Percentiles rank a stretch among this genome's conserved stretches.
Conservation (phyloP, 2,888 invertebrate genomes). For the Oscheius sp. region DNA sequence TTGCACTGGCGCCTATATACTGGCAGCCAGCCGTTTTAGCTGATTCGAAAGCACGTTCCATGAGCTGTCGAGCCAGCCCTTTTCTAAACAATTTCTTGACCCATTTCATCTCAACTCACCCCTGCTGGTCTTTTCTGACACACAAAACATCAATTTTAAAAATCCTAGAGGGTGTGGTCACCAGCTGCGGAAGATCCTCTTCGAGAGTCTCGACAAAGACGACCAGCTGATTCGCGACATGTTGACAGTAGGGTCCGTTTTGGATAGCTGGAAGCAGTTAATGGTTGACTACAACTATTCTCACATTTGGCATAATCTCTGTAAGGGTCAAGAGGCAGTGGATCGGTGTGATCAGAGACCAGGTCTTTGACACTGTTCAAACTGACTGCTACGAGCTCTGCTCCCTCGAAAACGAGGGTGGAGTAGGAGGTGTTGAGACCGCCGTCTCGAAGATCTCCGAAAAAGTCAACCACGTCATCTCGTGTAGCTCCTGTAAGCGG, state of each 20-base stretch:
- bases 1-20: conserved; percentile 48
- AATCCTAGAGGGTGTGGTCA: conserved; percentile 32
- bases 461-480: conserved; percentile 54
- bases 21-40: conserved; percentile 43
- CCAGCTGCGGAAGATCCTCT: conserved; percentile 41
- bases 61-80: conserved; percentile 46
- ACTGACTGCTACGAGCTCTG: conserved; percentile 46
- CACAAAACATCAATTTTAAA: conserved; percentile 60
- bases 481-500: conserved; percentile 38
- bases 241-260: conserved; percentile 41
- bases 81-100: conserved; percentile 37
- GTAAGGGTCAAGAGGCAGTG: conserved; percentile 45
- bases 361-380: conserved; percentile 43
- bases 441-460: conserved; percentile 51
- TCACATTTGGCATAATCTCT: conserved; percentile 44
- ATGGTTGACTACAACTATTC: background rate
- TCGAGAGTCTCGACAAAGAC: conserved; percentile 49
- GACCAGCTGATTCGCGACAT: conserved; percentile 49
- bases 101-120: conserved; percentile 35
- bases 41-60: conserved; percentile 41
- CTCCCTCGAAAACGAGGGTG: conserved; percentile 42
- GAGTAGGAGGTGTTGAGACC: conserved; percentile 49
- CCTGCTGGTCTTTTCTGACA: conserved; percentile 48
- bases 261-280: conserved; percentile 40
- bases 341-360: conserved; percentile 3